phyloP scores from a whole-genome alignment of 1,140 invertebrate genomes.

The Drosophila neocordata region DNA sequence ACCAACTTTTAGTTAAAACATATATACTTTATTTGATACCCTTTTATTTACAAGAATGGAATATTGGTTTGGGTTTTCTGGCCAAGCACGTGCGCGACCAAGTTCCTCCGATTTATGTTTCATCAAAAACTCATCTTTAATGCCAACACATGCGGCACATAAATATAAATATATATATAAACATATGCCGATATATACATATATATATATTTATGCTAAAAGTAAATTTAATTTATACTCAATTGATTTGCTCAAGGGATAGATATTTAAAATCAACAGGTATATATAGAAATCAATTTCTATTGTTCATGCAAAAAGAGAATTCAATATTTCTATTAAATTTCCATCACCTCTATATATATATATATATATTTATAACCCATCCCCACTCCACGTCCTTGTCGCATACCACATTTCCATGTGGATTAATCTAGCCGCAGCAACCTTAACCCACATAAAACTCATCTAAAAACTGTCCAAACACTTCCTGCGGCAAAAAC shows the following conservation, averaged over 20 bases:
- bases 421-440: constrained; percentile 5
- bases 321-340: constrained; percentile 4
- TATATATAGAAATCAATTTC: not conserved
- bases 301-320: not conserved
- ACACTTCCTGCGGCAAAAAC: constrained; percentile 21
- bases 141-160: constrained; percentile 70
- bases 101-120: constrained; percentile 54
- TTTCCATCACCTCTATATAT: not conserved
- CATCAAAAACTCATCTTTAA: constrained; percentile 72
- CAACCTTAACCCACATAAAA: constrained; percentile 16
- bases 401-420: not conserved
- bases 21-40: not conserved
- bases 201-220: not conserved
- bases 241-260: constrained; percentile 45
- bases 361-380: too few relatives aligned
- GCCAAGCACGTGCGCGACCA: constrained; percentile 43
- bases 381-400: not conserved
- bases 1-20: too few relatives aligned
- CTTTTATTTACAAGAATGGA: not conserved
- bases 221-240: constrained; percentile 47
- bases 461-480: constrained; percentile 17
- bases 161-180: constrained; percentile 40
- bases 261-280: constrained; percentile 3
- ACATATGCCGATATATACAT: not conserved
- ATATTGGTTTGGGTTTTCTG: not conserved